Base-by-base conservation (phyloP, 2,888 invertebrate species). In the Nomada goodeniana region DNA sequence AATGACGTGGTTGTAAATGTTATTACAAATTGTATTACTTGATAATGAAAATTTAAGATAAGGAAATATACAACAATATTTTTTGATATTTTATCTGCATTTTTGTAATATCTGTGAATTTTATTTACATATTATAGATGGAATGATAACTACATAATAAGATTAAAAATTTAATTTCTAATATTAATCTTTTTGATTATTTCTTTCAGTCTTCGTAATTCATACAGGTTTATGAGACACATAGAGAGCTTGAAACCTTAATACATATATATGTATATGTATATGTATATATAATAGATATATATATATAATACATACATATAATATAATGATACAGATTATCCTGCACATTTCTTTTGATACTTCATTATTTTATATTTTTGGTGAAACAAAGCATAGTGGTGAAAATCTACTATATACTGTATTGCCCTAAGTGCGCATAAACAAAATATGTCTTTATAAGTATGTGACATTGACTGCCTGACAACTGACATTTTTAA, bases 401-500 rank as follows among this genome's bases (percentile, higher is more conserved):
- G 79, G 82, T 85, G 82, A 86, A 88, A 89, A 86, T 86, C 81
- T 83, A 90, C 82, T 88, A 86, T 85, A 80, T 71, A 82, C 70
- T 70, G 63, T 85, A 83, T 83, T 90, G 87, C 86, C 89, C 88
- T 85, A 90, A 88, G 89, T 90, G 88, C 86, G 81, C 88, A 88
- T 86, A 89, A 87, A 89, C 83, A 90, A 88, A 86, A 89, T 87
- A 89, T 88, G 86, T 85, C 89, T 89, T 90, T 86, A 82, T 81
- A 86, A 76, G 79, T 87, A 86, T 89, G 87, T 90, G 88, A 91
- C 85, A 90, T 90, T 90, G 88, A 91, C 86, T 90, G 90, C 90
- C 89, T 86, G 90, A 90, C 90, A 91, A 90, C 88, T 91, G 91
- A 91, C 90, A 91, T 89, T 90, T 87, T 91, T 91, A 90, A 90